Conservation (phyloP, 2,113 vertebrate species). For the Pterophyllum scalare region DNA sequence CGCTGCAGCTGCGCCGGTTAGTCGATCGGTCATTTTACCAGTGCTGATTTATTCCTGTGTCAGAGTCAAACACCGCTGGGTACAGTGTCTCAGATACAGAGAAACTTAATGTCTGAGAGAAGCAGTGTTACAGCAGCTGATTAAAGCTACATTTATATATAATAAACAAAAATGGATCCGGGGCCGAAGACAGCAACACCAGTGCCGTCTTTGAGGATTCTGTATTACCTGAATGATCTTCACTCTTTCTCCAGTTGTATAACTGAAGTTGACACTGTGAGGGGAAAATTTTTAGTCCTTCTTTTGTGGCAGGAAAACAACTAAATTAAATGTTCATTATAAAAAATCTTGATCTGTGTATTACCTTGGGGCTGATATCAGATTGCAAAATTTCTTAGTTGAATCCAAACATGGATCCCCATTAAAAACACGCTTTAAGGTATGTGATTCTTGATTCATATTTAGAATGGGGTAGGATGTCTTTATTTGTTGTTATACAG, state of each 20-base stretch:
- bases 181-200: neutral
- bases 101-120: neutral
- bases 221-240: no score
- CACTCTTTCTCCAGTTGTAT: no score
- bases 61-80: neutral
- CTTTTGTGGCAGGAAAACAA: neutral
- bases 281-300: neutral
- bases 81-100: neutral
- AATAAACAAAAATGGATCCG: neutral
- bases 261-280: no score
- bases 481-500: no score
- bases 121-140: neutral
- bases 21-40: fast-evolving
- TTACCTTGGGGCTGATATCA: neutral
- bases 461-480: neutral
- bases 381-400: neutral
- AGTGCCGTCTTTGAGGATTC: no score
- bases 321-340: neutral
- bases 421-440: fast-evolving
- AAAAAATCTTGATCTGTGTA: neutral
- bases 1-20: neutral
- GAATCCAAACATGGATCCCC: neutral
- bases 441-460: fast-evolving
- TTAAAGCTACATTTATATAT: no score
- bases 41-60: neutral